Evolutionary conservation across 2,888 invertebrate species (phyloP), one percentile per base, ranked within the genome.

Genomic region (Nysson spinosus): DNA sequence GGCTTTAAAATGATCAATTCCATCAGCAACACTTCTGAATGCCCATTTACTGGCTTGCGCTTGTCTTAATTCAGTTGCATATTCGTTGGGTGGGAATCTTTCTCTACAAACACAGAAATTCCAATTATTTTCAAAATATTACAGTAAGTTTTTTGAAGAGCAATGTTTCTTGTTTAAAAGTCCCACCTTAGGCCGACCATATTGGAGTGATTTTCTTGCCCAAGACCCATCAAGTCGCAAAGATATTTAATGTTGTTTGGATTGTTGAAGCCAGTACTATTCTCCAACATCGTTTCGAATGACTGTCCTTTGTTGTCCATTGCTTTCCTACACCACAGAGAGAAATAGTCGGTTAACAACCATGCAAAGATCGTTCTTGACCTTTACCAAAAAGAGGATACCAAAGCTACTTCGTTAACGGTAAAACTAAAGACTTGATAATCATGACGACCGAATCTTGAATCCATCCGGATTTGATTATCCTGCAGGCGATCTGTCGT

Each of bases 11-110:
- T 95, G 95, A 83, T 95, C 94, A 80, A 98, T 97, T 17, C 98
- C 98, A 87, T 97, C 96, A n/a, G 96, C 96, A 17, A 98, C 97
- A 83, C 89, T 90, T 86, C 95, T 92, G 88, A 96, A 96, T 1
- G 97, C 97, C 96, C 96, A 96, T 87, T 96, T 96, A 86, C 95
- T 94, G 42, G 96, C 96, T 88, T 98, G 97, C 16, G 93, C 91
- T 88, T 96, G 95, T 61, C 96, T 92, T 75, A 98, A 89, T 86
- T 95, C 95, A 77, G 91, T 91, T 30, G 96, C 95, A 88, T 93
- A 95, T 81, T 97, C 96, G 74, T 92, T 90, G 68, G 93, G 91
- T 26, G 94, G 91, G 83, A 95, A 95, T 81, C 93, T 91, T 74
- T 92, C 90, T 81, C 95, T 95, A 82, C 76, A 84, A 55, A n/a